Evolutionary conservation across 2,888 invertebrate species (phyloP), one percentile per base, ranked within the genome.

Genomic region (Rhabditoides inermis): DNA sequence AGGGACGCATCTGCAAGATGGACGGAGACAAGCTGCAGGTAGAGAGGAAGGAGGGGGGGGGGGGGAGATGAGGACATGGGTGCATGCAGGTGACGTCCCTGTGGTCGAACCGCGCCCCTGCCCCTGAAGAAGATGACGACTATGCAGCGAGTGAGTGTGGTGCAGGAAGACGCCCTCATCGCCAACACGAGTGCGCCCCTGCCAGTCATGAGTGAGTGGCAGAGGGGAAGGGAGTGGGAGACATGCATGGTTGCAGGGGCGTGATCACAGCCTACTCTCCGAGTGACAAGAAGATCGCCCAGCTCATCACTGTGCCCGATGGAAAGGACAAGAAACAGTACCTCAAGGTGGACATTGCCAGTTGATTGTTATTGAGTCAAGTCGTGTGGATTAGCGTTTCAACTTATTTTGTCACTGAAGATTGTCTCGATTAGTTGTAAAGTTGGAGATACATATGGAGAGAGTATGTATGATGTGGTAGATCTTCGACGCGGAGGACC

Each of bases 261-360:
- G 66, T 61, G 56, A 40, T 58, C 7, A 45, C 49, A 18, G 58
- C 61, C 5, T 63, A 63, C 41, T 65, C 68, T 3, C 45, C 35
- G 2, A 51, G 57, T 2, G 67, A 69, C 50, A 20, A 58, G 0
- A 63, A 61, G 25, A 53, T 63, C 6, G 72, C 69, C 26, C 65
- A 68, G 32, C 49, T 72, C 35, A 41, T 70, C 41, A 66, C 68
- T 3, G 51, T 68, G 22, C 57, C 61, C 1, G 66, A 64, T 6
- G 69, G 68, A 7, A 69, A 70, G 45, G 70, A 69, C 10, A 60
- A 60, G 56, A 72, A 72, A 49, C 67, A 70, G 42, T 70, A 63
- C 50, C 30, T 67, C 47, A 63, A 51, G 41, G 59, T 58, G 15
- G 37, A 49, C 25, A 18, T 10, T 12, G 10, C n/a, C 25, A 36